A percentile compares a stretch with the other conserved stretches of the same genome.
phyloP scores from a whole-genome alignment of 2,888 invertebrate genomes.

The Seira ritae region DNA sequence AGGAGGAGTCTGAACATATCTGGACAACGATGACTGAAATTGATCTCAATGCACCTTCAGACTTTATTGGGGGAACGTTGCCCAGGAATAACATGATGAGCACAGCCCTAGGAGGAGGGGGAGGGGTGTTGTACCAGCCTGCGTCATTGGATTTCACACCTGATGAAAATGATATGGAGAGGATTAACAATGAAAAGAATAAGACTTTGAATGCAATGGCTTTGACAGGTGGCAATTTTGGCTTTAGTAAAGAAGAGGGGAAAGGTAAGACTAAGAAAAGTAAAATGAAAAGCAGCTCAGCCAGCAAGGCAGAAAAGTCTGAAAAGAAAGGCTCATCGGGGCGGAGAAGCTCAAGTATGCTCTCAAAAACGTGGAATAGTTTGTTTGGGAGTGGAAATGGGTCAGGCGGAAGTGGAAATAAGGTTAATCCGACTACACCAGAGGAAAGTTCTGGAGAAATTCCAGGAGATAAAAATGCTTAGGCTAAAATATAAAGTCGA shows the following conservation, averaged over 20 bases:
- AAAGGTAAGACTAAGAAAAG: conserved; percentile 14
- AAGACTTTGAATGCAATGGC: conserved; percentile 53
- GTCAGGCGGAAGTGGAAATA: conserved; percentile 22
- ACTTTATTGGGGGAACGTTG: conserved; percentile 51
- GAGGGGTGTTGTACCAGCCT: conserved; percentile 37
- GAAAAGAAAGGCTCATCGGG: not conserved
- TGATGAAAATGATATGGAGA: conserved; percentile 53
- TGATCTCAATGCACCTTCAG: conserved; percentile 69
- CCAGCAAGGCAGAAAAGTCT: not conserved
- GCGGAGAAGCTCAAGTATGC: conserved; percentile 16
- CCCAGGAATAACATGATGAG: conserved; percentile 23
- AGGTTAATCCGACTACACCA: conserved; percentile 24
- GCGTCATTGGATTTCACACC: conserved; percentile 7
- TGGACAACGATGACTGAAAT: conserved; percentile 74
- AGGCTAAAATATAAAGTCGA: too few relatives aligned
- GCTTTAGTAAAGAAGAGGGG: conserved; percentile 4
- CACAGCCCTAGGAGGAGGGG: not conserved
- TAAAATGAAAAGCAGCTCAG: conserved; percentile 26
- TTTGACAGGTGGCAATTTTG: conserved; percentile 31
- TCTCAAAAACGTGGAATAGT: conserved; percentile 40
- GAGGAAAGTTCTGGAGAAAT: not conserved
- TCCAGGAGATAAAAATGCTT: not conserved
- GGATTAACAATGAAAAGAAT: conserved; percentile 58
- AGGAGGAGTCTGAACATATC: conserved; percentile 67
- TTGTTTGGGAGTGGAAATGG: conserved; percentile 41